phyloP scores from a whole-genome alignment of 2,888 invertebrate genomes.

The Ceramica pisi region DNA sequence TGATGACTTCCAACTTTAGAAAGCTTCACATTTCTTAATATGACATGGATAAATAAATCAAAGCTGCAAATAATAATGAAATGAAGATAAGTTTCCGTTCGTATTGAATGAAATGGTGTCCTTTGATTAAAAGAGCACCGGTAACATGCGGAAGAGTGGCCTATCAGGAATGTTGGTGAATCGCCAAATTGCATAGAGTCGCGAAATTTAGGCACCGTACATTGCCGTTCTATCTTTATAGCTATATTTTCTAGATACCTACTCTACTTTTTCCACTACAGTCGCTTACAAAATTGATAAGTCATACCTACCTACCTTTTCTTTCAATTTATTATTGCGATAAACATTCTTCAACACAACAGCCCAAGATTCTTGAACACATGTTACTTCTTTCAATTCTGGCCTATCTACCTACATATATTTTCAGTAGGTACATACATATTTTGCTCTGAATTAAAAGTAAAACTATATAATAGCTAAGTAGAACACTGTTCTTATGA shows the following conservation, averaged over 20 bases:
- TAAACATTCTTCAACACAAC: not conserved
- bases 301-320: too few species aligned
- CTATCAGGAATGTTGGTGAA: constrained; percentile 45
- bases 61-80: not conserved
- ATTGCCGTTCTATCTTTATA: not conserved
- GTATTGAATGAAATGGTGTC: constrained; percentile 16
- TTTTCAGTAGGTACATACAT: too few species aligned
- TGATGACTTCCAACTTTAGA: not conserved
- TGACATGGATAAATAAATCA: not conserved
- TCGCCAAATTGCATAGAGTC: constrained; percentile 46
- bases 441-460: constrained; percentile 12
- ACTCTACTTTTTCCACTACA: not conserved
- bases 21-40: not conserved
- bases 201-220: constrained; percentile 6
- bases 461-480: constrained; percentile 6
- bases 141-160: constrained; percentile 29
- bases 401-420: not conserved
- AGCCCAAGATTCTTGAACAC: not conserved
- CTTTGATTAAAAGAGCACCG: constrained; percentile 30
- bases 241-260: too few species aligned
- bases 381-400: not conserved
- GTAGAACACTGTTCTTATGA: constrained; percentile 21
- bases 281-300: too few species aligned
- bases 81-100: constrained; percentile 17
- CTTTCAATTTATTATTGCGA: not conserved